These are phyloP conservation scores for Zaprionus lachaisei DNA, from an alignment of 1,140 invertebrate genomes.

Conservation along the genomic window DNA sequence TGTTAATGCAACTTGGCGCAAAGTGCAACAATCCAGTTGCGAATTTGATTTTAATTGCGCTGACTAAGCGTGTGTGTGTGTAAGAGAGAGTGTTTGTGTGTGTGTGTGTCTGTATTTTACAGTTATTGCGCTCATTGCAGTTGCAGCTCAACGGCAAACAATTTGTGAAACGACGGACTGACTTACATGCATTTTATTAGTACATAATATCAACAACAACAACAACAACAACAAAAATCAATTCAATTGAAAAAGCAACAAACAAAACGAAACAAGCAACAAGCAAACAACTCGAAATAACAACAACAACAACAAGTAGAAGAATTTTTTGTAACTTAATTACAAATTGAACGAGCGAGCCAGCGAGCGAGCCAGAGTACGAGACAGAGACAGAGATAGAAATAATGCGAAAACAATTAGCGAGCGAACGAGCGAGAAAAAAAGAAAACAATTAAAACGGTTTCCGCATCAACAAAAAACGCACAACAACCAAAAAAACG, in stretches of 20 bases:
- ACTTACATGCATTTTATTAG: constrained; percentile 83
- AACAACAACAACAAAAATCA: constrained; percentile 49
- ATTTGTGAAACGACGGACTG: constrained; percentile 82
- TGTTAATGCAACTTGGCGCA: constrained; percentile 35
- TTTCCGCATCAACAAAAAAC: constrained; percentile 29
- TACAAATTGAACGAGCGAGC: constrained; percentile 28
- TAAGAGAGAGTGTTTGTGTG: neutral
- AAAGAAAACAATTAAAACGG: constrained; percentile 42
- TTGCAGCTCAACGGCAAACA: constrained; percentile 58
- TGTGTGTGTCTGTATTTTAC: constrained; percentile 12
- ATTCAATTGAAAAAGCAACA: constrained; percentile 59
- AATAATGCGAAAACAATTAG: constrained; percentile 13
- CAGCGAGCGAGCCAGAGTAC: neutral
- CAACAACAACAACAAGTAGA: constrained; percentile 33
- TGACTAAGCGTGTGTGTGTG: neutral
- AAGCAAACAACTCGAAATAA: constrained; percentile 31
- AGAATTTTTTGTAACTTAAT: constrained; percentile 49
- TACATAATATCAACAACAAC: constrained; percentile 66
- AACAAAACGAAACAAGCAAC: constrained; percentile 27
- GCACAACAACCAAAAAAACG: neutral
- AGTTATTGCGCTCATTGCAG: constrained; percentile 28
- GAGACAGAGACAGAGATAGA: constrained; percentile 1
- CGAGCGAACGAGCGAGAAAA: constrained; percentile 13
- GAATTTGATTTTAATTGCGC: constrained; percentile 46
- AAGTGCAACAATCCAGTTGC: constrained; percentile 38